Conservation (phyloP, 2,113 vertebrate species). For the pig (Sus scrofa) region T2T-Sscrofa CM000817.6:156962501-156963000, state of each 20-base stretch:
- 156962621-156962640: not conserved
- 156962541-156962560: conserved; percentile 24
- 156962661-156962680: not conserved
- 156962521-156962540: not conserved
- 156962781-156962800: not conserved
- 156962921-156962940: conserved; percentile 36
- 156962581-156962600: not conserved
- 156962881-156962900: conserved; percentile 7
- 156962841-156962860: conserved; percentile 20
- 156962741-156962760: not conserved
- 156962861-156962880: conserved; percentile 1
- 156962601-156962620: conserved; percentile 44
- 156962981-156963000: conserved; percentile 57
- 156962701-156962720: conserved; percentile 11
- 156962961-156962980: conserved; percentile 41
- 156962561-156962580: not conserved
- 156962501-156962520: not conserved
- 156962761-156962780: not conserved
- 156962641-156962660: conserved; percentile 15
- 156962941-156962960: conserved; percentile 61
- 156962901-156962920: conserved; percentile 67
- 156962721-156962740: not conserved
- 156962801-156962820: not conserved
- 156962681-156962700: conserved; percentile 11
- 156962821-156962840: not conserved